A percentile compares a stretch with the other conserved stretches of the same genome.
These are phyloP conservation scores for Phyto melanocephala DNA, from an alignment of 2,888 invertebrate species.

Conservation along the genomic window DNA sequence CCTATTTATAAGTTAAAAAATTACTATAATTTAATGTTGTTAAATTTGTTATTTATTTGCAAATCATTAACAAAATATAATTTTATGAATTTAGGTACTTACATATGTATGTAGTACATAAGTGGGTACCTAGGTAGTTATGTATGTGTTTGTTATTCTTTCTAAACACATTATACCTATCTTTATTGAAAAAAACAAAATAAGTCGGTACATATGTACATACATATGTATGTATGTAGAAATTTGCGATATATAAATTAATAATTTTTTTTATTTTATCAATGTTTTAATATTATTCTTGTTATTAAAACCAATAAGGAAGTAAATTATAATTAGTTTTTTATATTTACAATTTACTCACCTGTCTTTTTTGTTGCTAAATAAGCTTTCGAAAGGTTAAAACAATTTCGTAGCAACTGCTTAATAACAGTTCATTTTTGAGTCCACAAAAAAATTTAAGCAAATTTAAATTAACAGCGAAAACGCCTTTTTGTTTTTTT, in stretches of 20 bases:
- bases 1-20: no score
- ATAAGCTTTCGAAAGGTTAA: no score
- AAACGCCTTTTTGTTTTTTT: constrained; percentile 38
- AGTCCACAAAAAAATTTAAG: constrained; percentile 20
- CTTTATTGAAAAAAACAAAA: neutral
- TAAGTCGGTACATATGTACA: neutral
- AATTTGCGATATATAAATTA: constrained; percentile 16
- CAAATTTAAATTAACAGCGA: constrained; percentile 44
- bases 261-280: neutral
- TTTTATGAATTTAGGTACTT: neutral
- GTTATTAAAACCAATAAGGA: constrained; percentile 49
- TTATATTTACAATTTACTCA: constrained; percentile 47
- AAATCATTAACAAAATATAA: neutral
- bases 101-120: no score
- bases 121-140: no score
- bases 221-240: neutral
- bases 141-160: no score
- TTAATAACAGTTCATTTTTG: constrained; percentile 39
- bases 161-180: no score
- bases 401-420: constrained; percentile 47
- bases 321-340: constrained; percentile 38
- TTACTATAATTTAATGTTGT: no score
- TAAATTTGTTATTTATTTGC: neutral
- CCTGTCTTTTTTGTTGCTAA: constrained; percentile 38
- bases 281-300: constrained; percentile 22